Evolutionary conservation across 2,888 invertebrate species (phyloP).

Genomic region (Chaetogeoica ovagalla): DNA sequence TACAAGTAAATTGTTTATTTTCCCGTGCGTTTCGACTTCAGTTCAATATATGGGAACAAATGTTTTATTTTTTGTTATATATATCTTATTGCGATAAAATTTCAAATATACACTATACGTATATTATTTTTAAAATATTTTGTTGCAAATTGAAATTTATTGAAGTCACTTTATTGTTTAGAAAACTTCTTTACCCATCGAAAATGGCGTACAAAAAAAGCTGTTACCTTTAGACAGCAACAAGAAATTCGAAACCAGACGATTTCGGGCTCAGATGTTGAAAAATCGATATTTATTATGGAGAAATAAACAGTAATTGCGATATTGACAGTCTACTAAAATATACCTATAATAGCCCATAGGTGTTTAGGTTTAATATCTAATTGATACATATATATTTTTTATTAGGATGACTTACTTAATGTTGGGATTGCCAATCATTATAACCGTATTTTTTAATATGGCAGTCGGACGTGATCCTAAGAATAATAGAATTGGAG

Average conservation of each 20-base stretch:
- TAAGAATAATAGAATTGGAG: conserved; percentile 59
- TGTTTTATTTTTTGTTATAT: not conserved
- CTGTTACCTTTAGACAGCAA: conserved; percentile 41
- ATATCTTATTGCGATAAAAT: not conserved
- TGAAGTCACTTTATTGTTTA: conserved; percentile 8
- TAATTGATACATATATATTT: not conserved
- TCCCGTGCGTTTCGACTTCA: not conserved
- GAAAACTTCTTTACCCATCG: conserved; percentile 29
- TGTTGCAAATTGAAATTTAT: not conserved
- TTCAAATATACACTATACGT: not conserved
- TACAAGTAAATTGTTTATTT: conserved; percentile 32
- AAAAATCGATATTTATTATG: conserved; percentile 57
- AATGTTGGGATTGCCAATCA: conserved; percentile 61
- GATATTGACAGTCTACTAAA: not conserved
- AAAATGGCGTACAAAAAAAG: conserved; percentile 33
- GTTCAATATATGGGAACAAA: not conserved
- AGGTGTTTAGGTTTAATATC: not conserved
- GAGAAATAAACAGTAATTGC: conserved; percentile 57
- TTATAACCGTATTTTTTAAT: conserved; percentile 62
- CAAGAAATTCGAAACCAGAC: conserved; percentile 39
- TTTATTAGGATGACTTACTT: conserved; percentile 60
- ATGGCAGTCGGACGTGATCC: conserved; percentile 60
- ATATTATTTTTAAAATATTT: not conserved
- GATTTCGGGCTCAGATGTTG: conserved; percentile 57
- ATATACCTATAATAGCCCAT: too few species aligned